Base-by-base conservation (phyloP, 2,113 vertebrate species). In the Lontra canadensis region DNA sequence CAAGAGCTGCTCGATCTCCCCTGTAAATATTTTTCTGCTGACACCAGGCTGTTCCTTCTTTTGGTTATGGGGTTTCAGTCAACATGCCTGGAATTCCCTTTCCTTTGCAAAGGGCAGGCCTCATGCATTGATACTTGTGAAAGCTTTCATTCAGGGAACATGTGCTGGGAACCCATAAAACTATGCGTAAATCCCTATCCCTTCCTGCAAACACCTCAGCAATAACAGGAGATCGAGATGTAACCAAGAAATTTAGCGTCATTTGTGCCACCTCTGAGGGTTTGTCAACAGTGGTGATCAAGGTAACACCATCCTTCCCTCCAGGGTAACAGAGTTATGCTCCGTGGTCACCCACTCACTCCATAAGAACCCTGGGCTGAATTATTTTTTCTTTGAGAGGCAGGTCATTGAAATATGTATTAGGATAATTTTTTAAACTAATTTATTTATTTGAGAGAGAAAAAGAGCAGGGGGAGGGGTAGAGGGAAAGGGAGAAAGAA, bases 271-370 rank as follows among this genome's bases (percentile, higher is more conserved):
- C 31, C 7, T 39, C n/a, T 3, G 42, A 59, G 3, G 11, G 29
- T 29, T 3, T 6, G 4, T 6, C 12, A 47, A 10, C 17, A 29
- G 5, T 6, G 63, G 10, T 2, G 49, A 76, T 3, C 1, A 12
- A 7, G 3, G 17, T 2, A 4, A 1, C 23, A 9, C 34, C 39
- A 76, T 1, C 4, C 1, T 12, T 86, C 31, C 8, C 36, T 55
- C 31, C 31, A 39, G 63, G 86, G 15, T 6, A 36, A 31, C 31
- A 47, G 8, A 47, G 6, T 8, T 26, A 6, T 8, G 21, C 26
- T 7, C 12, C 18, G 26, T 3, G 21, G 15, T 31, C 67, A 9
- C 5, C 21, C 25, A 12, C 6, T n/a, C 17, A 14, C 20, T 69
- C 21, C 76, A 5, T 1, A 7, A 52, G 34, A 59, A n/a, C 25